Conservation (phyloP, 2,797 vertebrate genomes). For the Eleutherodactylus coqui region DNA sequence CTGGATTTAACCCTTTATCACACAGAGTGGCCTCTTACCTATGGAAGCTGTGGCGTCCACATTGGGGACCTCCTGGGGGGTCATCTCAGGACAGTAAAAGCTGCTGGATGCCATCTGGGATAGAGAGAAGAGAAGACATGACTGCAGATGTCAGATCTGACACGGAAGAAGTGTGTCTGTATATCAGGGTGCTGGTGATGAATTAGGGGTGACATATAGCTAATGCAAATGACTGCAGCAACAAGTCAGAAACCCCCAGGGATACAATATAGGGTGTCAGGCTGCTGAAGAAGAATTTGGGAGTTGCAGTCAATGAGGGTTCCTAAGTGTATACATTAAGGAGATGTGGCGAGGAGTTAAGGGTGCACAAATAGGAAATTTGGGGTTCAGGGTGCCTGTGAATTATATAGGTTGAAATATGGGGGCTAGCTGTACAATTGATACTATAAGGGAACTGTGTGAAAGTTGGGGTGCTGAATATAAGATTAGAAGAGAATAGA, state of each 20-base stretch:
- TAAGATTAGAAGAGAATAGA: no score
- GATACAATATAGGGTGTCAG: not conserved
- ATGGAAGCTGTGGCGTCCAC: conserved; percentile 7
- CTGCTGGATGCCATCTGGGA: conserved; percentile 43
- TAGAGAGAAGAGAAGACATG: not conserved
- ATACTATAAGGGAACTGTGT: no score
- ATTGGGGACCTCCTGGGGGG: conserved; percentile 56
- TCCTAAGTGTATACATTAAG: not conserved
- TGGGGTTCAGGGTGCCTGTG: not conserved
- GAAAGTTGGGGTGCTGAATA: not conserved
- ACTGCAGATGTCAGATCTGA: not conserved
- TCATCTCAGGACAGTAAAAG: conserved; percentile 32
- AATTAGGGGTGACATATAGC: no score
- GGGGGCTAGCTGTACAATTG: not conserved
- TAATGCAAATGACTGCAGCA: no score
- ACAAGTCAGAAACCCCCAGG: no score
- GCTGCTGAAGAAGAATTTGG: not conserved
- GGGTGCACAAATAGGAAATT: not conserved
- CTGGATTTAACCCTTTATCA: not conserved
- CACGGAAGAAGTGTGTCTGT: not conserved
- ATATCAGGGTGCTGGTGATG: not conserved
- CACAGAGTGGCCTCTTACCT: not conserved
- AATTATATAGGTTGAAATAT: not conserved
- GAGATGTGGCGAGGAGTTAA: not conserved
- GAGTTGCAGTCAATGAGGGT: not conserved